phyloP scores from a whole-genome alignment of 2,888 invertebrate species.

The Lissonota sp. region DNA sequence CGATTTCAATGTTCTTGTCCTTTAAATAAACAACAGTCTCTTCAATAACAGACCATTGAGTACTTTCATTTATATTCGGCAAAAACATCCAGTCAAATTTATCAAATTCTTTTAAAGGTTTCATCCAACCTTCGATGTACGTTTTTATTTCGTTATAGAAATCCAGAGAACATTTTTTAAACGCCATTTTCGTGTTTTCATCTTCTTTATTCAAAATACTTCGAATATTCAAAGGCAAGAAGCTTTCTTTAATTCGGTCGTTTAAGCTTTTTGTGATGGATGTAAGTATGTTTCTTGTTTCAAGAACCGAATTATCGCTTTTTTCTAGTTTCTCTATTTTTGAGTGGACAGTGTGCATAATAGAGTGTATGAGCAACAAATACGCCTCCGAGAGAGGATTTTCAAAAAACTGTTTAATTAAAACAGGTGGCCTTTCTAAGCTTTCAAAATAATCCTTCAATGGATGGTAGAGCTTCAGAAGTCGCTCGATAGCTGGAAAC shows the following conservation, averaged over 20 bases:
- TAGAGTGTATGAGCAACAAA: conserved; percentile 32
- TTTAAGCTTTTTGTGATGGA: conserved; percentile 55
- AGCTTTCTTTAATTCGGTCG: conserved; percentile 57
- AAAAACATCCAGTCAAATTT: not conserved
- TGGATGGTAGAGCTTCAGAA: conserved; percentile 31
- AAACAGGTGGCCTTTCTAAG: not conserved
- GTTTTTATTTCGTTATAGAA: conserved; percentile 15
- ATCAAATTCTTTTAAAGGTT: conserved; percentile 8
- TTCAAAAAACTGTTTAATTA: conserved; percentile 11
- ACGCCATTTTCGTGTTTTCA: conserved; percentile 18
- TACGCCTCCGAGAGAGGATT: conserved; percentile 21
- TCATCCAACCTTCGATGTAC: conserved; percentile 1
- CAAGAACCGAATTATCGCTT: conserved; percentile 47
- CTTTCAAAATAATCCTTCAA: conserved; percentile 6
- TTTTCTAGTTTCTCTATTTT: conserved; percentile 49
- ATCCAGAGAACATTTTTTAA: conserved; percentile 1
- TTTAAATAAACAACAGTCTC: not conserved
- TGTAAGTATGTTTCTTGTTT: conserved; percentile 55
- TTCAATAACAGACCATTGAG: not conserved
- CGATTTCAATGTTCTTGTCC: conserved; percentile 9
- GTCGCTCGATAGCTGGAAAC: conserved; percentile 36
- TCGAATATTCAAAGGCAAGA: conserved; percentile 54
- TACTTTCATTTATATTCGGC: conserved; percentile 13
- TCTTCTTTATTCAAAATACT: conserved; percentile 59
- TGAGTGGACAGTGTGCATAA: conserved; percentile 43